Conservation (phyloP, 2,888 invertebrate genomes). For the Callinectes sapidus region DNA sequence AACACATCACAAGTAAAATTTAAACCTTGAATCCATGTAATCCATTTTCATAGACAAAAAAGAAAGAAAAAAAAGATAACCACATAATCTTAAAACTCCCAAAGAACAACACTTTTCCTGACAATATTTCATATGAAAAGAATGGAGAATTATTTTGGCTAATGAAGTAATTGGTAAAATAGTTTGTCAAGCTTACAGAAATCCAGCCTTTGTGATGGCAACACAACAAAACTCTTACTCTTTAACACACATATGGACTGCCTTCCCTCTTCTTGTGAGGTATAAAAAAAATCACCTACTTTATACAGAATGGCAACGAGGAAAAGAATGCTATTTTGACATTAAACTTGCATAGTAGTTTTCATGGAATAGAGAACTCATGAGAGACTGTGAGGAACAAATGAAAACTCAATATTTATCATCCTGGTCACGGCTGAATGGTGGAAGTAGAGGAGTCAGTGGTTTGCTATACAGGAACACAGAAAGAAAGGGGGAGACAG, state of each 20-base stretch:
- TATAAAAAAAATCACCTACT: not conserved
- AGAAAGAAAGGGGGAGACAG: not conserved
- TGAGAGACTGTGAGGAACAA: not conserved
- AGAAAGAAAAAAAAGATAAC: not conserved
- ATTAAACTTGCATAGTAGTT: constrained; percentile 29
- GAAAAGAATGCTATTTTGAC: constrained; percentile 26
- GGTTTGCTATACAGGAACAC: not conserved
- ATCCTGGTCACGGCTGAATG: not conserved
- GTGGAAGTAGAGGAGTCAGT: not conserved
- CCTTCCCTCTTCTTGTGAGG: not conserved
- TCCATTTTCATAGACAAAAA: not conserved
- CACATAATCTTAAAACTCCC: not conserved
- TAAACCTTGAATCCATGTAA: not conserved
- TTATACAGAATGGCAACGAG: constrained; percentile 4
- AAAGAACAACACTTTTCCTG: not conserved
- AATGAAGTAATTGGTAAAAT: too few relatives aligned
- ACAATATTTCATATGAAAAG: not conserved
- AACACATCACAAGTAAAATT: not conserved
- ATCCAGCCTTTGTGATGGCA: not conserved
- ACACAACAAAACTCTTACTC: not conserved
- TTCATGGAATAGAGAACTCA: constrained; percentile 22
- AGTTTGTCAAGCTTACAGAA: not conserved
- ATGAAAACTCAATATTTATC: not conserved
- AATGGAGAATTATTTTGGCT: not conserved
- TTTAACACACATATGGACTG: not conserved